These are phyloP conservation scores for Chrysopilus asiliformis DNA, from an alignment of 2,888 invertebrate genomes.

Conservation along the genomic window DNA sequence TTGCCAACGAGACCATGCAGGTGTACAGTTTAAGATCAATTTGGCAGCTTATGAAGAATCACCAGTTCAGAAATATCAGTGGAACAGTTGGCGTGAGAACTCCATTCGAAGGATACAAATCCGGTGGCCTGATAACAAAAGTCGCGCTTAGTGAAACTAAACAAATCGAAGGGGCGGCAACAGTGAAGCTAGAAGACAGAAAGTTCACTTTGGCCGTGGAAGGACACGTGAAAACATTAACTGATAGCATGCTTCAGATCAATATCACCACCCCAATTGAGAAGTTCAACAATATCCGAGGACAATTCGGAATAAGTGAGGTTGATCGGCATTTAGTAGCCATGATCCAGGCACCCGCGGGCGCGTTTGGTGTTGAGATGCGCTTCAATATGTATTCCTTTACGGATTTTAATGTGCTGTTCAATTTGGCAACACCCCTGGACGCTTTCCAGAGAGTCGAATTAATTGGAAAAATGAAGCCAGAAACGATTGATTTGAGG, in stretches of 20 bases:
- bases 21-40: slow-evolving; percentile 53
- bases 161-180: slow-evolving; percentile 53
- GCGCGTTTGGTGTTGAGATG: slow-evolving; percentile 56
- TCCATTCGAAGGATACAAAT: slow-evolving; percentile 55
- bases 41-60: slow-evolving; percentile 49
- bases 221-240: slow-evolving; percentile 56
- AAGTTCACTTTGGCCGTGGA: slow-evolving; percentile 51
- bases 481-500: slow-evolving; percentile 58
- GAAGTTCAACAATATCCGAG: slow-evolving; percentile 49
- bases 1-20: slow-evolving; percentile 34
- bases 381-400: slow-evolving; percentile 47
- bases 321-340: slow-evolving; percentile 57
- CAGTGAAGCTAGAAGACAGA: slow-evolving; percentile 55
- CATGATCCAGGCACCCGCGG: slow-evolving; percentile 52
- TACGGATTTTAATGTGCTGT: slow-evolving; percentile 58
- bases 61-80: slow-evolving; percentile 47
- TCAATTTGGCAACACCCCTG: slow-evolving; percentile 60
- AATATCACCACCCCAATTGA: slow-evolving; percentile 63
- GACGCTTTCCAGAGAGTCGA: slow-evolving; percentile 53
- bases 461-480: slow-evolving; percentile 52
- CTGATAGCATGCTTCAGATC: slow-evolving; percentile 59
- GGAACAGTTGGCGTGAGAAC: slow-evolving; percentile 39
- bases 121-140: slow-evolving; percentile 52
- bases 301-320: slow-evolving; percentile 59
- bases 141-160: slow-evolving; percentile 49